Base-by-base conservation (phyloP, 53 echinoderm and acorn worm genomes). In the Zoroaster sp. region DNA sequence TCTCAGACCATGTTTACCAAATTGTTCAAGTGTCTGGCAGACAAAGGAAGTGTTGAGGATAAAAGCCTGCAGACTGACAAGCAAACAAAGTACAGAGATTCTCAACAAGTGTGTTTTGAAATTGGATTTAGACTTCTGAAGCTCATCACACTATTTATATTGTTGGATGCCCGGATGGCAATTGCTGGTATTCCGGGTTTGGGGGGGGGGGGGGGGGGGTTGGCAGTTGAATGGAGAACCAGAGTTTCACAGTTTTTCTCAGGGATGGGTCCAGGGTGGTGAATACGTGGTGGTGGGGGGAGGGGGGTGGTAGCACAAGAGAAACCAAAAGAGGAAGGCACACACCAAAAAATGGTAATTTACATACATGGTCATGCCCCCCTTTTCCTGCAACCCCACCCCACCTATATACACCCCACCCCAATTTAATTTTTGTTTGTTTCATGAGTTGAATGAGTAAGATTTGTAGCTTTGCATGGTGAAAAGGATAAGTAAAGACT, bases 81-180 rank as follows among this genome's bases (percentile, higher is more conserved):
- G 54, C 17, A 30, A 30, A 4, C 38, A 38, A 31, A 13, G 23
- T 28, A 35, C 18, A 49, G 33, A 77, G 77, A 33, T 47, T 77
- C 77, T 77, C 18, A 2, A 45, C 75, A 75, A 41, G 23, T 44
- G 33, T 77, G 51, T 77, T 52, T 36, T 52, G 36, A 77, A 52
- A 77, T 77, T 77, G 77, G 77, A 77, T 77, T 77, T 53, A 53
- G 53, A 25, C 17, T 49, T 77, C 53, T 46, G 53, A 53, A 77
- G 32, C 35, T 13, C 77, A 51, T 5, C 20, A 30, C 8, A 12
- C 10, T 42, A 10, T 40, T 74, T 74, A 42, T 40, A 11, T 74
- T 41, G 28, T 20, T 44, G 2, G 21, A 4, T 28, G 28, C 25
- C 11, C 28, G 11, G 23, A 59, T 0, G 28, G 63, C 63, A 3